phyloP scores from a whole-genome alignment of 1,140 invertebrate species.

The Rhyzopertha dominica region DNA sequence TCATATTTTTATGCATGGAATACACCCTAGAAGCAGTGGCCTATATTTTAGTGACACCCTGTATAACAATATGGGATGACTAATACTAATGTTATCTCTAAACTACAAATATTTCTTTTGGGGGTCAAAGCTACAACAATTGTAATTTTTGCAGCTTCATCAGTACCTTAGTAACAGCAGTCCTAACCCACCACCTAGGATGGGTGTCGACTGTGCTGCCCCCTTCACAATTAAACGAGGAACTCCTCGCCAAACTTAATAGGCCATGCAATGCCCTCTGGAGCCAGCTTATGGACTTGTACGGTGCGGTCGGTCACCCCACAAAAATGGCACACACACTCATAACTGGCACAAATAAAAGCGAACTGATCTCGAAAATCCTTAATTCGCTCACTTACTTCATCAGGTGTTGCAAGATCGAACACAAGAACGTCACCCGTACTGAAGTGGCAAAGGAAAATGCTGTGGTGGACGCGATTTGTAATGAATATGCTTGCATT shows the following conservation, averaged over 20 bases:
- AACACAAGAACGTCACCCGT: conserved; percentile 36
- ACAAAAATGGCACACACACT: conserved; percentile 71
- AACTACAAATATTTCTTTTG: no score
- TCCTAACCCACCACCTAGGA: conserved; percentile 82
- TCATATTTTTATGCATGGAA: no score
- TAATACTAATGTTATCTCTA: no score
- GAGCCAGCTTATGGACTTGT: conserved; percentile 79
- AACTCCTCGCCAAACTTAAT: conserved; percentile 35
- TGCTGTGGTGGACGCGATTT: conserved; percentile 25
- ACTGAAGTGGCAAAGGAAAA: conserved; percentile 32
- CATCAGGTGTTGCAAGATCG: conserved; percentile 69
- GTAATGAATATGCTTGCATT: conserved; percentile 29
- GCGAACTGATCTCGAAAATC: conserved; percentile 59
- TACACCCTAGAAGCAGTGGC: no score
- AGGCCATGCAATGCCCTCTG: conserved; percentile 75
- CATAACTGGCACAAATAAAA: conserved; percentile 65
- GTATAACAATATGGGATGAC: no score
- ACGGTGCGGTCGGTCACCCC: conserved; percentile 75
- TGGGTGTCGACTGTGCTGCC: conserved; percentile 76
- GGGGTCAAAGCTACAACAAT: no score
- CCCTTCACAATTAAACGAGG: conserved; percentile 19
- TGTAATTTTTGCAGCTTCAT: conserved; percentile 71
- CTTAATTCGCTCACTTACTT: conserved; percentile 76
- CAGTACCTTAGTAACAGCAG: conserved; percentile 80
- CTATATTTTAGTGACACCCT: no score